Conservation (phyloP, 2,113 vertebrate species). For the Ornithorhynchus anatinus region DNA sequence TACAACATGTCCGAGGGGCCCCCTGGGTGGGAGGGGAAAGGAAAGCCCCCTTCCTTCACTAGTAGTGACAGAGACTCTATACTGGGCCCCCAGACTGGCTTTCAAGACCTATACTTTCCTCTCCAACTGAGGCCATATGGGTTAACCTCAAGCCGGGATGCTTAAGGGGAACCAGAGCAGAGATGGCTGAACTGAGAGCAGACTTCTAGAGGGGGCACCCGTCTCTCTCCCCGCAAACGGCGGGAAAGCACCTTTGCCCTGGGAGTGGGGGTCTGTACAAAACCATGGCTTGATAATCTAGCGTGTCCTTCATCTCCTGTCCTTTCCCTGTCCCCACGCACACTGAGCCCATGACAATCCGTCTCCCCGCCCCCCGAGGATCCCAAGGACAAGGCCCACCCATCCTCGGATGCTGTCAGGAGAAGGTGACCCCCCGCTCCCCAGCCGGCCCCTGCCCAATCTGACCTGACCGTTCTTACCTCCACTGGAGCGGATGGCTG, state of each 20-base stretch:
- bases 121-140: background rate
- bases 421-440: background rate
- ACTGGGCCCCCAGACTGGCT: no score
- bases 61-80: background rate
- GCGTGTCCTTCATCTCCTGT: background rate
- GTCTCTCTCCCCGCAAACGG: no score
- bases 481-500: constrained; percentile 87
- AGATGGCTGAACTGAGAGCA: no score
- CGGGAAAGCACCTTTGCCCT: no score
- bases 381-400: no score
- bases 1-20: no score
- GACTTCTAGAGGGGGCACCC: no score
- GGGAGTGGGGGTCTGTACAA: no score
- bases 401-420: background rate
- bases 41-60: background rate
- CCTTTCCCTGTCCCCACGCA: background rate
- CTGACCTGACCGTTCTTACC: constrained; percentile 78
- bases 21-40: background rate
- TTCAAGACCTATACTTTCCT: background rate
- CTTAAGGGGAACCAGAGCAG: no score
- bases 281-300: no score
- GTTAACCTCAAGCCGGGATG: no score
- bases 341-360: background rate
- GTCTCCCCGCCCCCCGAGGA: background rate
- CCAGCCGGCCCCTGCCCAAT: background rate